These are phyloP conservation scores for Macropis europaea DNA, from an alignment of 2,888 invertebrate species.

Conservation along the genomic window DNA sequence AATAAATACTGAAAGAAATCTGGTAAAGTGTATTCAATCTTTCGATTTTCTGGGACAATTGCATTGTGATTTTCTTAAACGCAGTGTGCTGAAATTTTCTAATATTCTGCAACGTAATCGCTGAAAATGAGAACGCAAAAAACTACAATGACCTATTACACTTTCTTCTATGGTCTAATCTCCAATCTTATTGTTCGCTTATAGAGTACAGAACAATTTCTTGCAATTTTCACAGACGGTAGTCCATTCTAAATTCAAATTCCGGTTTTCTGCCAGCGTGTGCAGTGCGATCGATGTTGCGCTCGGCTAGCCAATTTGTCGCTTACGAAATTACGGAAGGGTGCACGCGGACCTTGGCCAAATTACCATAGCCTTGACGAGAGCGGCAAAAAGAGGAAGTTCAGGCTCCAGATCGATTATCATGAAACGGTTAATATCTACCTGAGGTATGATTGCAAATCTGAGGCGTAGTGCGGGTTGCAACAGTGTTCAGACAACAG, in stretches of 20 bases:
- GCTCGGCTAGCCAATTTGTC: constrained; percentile 49
- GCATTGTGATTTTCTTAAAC: no score
- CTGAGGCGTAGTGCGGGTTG: no score
- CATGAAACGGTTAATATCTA: constrained; percentile 62
- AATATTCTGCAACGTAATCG: no score
- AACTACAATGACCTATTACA: background rate
- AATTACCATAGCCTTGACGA: constrained; percentile 35
- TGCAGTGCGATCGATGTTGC: constrained; percentile 38
- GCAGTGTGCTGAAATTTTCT: no score
- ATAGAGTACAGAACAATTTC: constrained; percentile 4
- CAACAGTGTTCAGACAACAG: no score
- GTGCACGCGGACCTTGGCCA: constrained; percentile 14
- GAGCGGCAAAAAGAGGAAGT: constrained; percentile 11
- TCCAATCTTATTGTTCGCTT: background rate
- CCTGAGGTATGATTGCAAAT: constrained; percentile 43
- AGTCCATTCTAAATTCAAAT: constrained; percentile 28
- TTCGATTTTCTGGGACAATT: no score
- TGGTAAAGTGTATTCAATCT: no score
- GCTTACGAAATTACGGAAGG: constrained; percentile 50
- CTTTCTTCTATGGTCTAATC: background rate
- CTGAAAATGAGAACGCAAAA: background rate
- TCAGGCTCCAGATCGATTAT: constrained; percentile 43
- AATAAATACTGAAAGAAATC: no score
- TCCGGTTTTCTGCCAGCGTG: constrained; percentile 33
- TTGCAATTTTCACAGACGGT: constrained; percentile 9